These are phyloP conservation scores for Tetraneura akinire DNA, from an alignment of 1,140 invertebrate genomes.

Conservation along the genomic window DNA sequence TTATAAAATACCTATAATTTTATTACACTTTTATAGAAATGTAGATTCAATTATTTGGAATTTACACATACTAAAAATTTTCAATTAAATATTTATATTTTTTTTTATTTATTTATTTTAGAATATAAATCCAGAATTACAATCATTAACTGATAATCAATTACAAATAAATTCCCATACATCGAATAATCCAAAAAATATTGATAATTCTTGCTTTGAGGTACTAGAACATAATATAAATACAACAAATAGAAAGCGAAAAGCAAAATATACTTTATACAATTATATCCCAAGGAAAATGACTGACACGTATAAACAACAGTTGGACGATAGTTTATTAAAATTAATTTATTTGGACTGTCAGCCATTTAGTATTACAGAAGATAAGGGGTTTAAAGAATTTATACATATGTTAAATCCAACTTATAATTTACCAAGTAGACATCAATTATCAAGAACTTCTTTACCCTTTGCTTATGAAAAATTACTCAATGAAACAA, in stretches of 20 bases:
- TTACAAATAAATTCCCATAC: neutral
- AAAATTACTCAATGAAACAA: neutral
- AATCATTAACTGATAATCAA: neutral
- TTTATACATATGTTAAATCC: constrained; percentile 21
- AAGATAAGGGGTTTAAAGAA: constrained; percentile 23
- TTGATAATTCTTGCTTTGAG: neutral
- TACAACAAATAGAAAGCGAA: too few species aligned
- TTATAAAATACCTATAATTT: too few species aligned
- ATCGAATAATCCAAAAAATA: neutral
- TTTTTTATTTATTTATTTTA: neutral
- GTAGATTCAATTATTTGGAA: too few species aligned
- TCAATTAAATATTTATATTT: neutral
- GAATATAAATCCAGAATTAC: neutral
- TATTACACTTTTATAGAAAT: too few species aligned
- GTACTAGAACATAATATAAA: too few species aligned
- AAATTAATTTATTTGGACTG: constrained; percentile 1
- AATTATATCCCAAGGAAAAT: neutral
- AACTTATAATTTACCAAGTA: neutral
- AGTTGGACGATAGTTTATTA: neutral
- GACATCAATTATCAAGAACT: neutral
- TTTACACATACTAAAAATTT: too few species aligned
- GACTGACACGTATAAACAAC: neutral
- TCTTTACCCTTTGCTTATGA: neutral
- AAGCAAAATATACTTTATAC: too few species aligned
- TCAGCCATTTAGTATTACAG: neutral